A percentile compares a stretch with the other conserved stretches of the same genome.
Conservation (phyloP, 2,797 vertebrate genomes). For the Brachyalestes nurse region DNA sequence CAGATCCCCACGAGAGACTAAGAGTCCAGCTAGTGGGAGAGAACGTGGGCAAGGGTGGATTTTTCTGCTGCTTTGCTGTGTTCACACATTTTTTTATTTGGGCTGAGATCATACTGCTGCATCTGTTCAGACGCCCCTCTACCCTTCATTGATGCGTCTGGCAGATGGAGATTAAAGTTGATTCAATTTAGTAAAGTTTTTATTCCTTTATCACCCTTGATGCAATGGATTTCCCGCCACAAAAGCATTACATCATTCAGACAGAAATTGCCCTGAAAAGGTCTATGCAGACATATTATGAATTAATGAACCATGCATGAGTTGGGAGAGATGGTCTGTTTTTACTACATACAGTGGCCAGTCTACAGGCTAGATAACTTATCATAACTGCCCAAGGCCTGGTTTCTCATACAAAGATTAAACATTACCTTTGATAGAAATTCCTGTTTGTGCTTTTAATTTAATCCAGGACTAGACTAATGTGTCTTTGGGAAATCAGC, state of each 20-base stretch:
- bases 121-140: slow-evolving; percentile 21
- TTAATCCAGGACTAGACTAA: background rate
- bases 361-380: background rate
- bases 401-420: background rate
- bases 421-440: background rate
- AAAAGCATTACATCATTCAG: slow-evolving; percentile 1
- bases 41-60: slow-evolving; percentile 5
- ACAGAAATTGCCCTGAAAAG: background rate
- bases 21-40: background rate
- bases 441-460: slow-evolving; percentile 3
- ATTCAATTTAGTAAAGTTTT: background rate
- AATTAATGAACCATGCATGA: slow-evolving; percentile 11
- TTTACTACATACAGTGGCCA: background rate
- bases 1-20: background rate
- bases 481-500: background rate
- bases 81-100: slow-evolving; percentile 25
- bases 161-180: background rate
- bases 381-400: background rate
- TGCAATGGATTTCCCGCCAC: background rate
- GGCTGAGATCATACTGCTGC: slow-evolving; percentile 20
- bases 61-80: background rate
- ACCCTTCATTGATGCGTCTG: background rate
- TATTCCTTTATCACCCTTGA: slow-evolving; percentile 12
- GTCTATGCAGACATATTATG: slow-evolving; percentile 1
- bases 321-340: background rate